These are phyloP conservation scores for Drosophila leonis DNA, from an alignment of 2,888 invertebrate species.

Conservation along the genomic window DNA sequence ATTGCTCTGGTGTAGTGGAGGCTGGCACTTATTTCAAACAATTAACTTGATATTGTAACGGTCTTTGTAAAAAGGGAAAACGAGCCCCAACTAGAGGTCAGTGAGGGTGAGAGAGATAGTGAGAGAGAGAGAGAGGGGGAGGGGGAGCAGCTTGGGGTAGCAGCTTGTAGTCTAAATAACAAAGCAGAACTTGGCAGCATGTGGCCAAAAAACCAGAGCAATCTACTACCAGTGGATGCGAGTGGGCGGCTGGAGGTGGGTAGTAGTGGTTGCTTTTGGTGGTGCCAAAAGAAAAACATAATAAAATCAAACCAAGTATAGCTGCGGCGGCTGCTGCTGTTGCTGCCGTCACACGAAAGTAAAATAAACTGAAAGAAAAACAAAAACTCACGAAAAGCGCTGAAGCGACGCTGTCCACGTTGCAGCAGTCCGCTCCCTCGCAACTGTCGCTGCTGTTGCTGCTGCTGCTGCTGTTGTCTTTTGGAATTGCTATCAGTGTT, in stretches of 20 bases:
- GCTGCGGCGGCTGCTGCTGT: conserved; percentile 53
- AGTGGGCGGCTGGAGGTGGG: not conserved
- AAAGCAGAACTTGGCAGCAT: conserved; percentile 73
- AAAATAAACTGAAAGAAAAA: conserved; percentile 80
- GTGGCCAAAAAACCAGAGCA: conserved; percentile 67
- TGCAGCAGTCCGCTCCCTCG: not conserved
- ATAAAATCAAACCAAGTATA: conserved; percentile 80
- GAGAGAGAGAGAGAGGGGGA: not conserved
- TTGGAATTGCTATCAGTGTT: conserved; percentile 80
- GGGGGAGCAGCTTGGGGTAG: not conserved
- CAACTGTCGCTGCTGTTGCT: conserved; percentile 34
- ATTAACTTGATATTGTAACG: conserved; percentile 83
- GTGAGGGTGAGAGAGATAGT: not conserved
- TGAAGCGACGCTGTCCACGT: conserved; percentile 51
- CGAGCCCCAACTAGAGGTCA: conserved; percentile 44
- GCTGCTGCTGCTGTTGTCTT: conserved; percentile 66
- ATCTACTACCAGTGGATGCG: conserved; percentile 19
- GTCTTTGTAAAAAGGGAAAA: conserved; percentile 66
- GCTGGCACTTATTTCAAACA: conserved; percentile 80
- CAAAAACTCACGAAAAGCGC: conserved; percentile 76
- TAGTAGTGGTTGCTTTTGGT: conserved; percentile 33
- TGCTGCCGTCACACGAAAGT: conserved; percentile 71
- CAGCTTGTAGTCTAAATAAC: conserved; percentile 58
- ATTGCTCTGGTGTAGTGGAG: conserved; percentile 12
- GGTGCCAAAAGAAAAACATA: conserved; percentile 80